These are phyloP conservation scores for Drosophila austrosaltans DNA, from an alignment of 2,888 invertebrate genomes.

Conservation along the genomic window DNA sequence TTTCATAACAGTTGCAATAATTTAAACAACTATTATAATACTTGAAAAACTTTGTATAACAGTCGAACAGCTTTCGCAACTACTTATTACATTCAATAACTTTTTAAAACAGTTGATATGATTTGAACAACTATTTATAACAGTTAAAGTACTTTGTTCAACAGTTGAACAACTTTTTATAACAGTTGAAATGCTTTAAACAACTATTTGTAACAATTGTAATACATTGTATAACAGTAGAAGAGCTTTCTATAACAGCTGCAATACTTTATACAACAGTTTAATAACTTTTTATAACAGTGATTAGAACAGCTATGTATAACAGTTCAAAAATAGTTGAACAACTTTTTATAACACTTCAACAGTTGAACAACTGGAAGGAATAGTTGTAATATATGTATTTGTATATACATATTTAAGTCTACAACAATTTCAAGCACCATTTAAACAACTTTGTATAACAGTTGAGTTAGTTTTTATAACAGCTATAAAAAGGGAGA, in stretches of 20 bases:
- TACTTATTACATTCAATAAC: no score
- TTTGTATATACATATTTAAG: no score
- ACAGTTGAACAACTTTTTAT: no score
- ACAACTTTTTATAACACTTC: background rate
- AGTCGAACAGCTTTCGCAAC: background rate
- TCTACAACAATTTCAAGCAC: background rate
- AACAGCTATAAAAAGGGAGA: no score
- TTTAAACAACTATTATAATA: background rate
- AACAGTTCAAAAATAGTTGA: background rate
- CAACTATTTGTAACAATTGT: background rate
- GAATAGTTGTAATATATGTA: no score
- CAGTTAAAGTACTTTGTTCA: no score
- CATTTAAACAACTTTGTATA: background rate
- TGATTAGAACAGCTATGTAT: background rate
- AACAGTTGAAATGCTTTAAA: background rate
- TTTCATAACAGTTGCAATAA: no score
- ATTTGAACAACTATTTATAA: no score
- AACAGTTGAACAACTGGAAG: no score
- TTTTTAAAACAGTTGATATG: no score
- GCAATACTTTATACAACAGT: background rate
- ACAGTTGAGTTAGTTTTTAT: background rate
- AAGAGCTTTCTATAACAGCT: background rate
- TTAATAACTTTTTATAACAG: background rate
- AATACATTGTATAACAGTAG: background rate
- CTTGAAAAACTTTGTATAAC: background rate